Evolutionary conservation across 2,113 vertebrate genomes (phyloP).

Genomic region (Variabilichromis moorii): DNA sequence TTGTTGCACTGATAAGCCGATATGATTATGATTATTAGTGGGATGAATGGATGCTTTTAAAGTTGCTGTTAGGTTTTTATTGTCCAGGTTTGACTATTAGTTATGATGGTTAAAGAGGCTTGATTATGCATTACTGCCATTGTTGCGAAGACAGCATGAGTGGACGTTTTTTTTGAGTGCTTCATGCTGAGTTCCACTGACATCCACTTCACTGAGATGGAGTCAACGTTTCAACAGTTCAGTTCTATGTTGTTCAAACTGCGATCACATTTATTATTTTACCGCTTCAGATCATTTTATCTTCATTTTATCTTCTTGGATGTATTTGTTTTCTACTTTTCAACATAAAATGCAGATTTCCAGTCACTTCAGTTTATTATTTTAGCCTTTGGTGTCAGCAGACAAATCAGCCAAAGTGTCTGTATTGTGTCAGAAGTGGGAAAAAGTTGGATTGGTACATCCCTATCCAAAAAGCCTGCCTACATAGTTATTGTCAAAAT

Average conservation of each 20-base stretch:
- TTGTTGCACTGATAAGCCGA: not conserved
- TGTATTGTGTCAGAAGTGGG: not conserved
- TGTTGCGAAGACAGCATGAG: accelerated
- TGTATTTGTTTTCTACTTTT: not conserved
- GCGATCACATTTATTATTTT: accelerated
- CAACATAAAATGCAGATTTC: not conserved
- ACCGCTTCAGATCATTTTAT: not conserved
- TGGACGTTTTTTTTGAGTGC: not conserved
- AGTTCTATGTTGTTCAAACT: not conserved
- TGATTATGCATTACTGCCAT: not conserved
- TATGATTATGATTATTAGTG: not conserved
- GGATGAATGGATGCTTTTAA: not conserved
- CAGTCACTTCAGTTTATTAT: not conserved
- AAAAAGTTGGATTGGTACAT: not conserved
- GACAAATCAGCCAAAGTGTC: not conserved
- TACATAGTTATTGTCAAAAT: not conserved
- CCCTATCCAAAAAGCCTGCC: not conserved
- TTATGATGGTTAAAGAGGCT: not conserved
- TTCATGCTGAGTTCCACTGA: not conserved
- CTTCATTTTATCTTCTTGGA: not conserved
- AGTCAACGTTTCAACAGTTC: not conserved
- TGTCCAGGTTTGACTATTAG: not conserved
- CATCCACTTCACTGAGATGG: not conserved
- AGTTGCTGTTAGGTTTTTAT: not conserved
- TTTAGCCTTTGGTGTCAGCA: not conserved